Percentiles rank a stretch among this genome's conserved stretches.
phyloP scores from a whole-genome alignment of 2,113 vertebrate species.

The Lipophrys pholis region DNA sequence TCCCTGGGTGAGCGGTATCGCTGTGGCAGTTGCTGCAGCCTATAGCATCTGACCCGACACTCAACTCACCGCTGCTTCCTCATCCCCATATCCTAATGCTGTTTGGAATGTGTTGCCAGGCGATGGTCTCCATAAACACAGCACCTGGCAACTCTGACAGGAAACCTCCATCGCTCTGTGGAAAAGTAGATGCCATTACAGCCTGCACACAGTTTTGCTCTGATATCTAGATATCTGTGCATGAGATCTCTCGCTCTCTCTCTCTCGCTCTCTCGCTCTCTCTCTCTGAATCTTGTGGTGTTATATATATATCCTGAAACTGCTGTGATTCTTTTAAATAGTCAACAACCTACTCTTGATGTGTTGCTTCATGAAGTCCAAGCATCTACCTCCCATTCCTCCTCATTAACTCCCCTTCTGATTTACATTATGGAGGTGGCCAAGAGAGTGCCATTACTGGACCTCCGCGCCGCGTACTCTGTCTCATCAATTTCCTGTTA shows the following conservation, averaged over 20 bases:
- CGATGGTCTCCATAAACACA: constrained; percentile 75
- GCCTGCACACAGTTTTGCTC: constrained; percentile 43
- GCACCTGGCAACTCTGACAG: constrained; percentile 80
- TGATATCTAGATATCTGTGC: constrained; percentile 53
- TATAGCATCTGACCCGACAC: constrained; percentile 49
- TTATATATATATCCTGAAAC: constrained; percentile 10
- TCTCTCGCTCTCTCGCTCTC: constrained; percentile 12
- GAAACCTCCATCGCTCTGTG: constrained; percentile 73
- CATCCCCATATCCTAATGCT: constrained; percentile 53
- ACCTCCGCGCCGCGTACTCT: constrained; percentile 66
- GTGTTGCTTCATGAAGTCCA: constrained; percentile 63
- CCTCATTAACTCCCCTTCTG: constrained; percentile 63
- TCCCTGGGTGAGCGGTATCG: constrained; percentile 32
- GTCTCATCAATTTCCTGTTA: constrained; percentile 87
- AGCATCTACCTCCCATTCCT: constrained; percentile 43
- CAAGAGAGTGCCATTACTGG: constrained; percentile 75
- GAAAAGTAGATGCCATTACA: constrained; percentile 69
- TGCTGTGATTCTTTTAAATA: constrained; percentile 24
- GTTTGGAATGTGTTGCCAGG: constrained; percentile 81
- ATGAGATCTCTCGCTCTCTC: constrained; percentile 13
- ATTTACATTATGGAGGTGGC: constrained; percentile 67
- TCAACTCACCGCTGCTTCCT: constrained; percentile 47
- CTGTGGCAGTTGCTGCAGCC: constrained; percentile 21
- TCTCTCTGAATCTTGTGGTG: not conserved
- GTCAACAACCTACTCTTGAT: constrained; percentile 23